Percentiles rank a stretch among this genome's conserved stretches.
phyloP scores from a whole-genome alignment of 2,888 invertebrate genomes.

The Gerosis bhagava region DNA sequence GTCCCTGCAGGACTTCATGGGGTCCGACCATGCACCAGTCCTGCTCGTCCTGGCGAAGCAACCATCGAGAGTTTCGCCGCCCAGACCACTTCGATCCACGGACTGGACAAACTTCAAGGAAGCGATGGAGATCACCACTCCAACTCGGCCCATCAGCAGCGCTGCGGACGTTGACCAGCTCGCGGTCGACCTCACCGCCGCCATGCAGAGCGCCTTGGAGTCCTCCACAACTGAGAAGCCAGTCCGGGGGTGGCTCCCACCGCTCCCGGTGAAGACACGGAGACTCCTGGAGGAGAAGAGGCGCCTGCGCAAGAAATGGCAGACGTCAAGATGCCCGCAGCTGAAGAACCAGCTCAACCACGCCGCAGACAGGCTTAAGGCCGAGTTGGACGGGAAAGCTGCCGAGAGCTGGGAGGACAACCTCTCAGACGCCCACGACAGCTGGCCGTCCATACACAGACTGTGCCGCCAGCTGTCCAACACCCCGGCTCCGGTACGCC shows the following conservation, averaged over 20 bases:
- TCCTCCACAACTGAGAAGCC: too few relatives aligned
- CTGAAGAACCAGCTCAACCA: too few relatives aligned
- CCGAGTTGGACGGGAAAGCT: slow-evolving; percentile 2
- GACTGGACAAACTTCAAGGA: background rate
- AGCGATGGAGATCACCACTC: slow-evolving; percentile 9
- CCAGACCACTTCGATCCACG: background rate
- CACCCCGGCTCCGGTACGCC: too few relatives aligned
- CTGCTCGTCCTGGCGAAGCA: slow-evolving; percentile 19
- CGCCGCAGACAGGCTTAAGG: too few relatives aligned
- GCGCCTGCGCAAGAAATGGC: slow-evolving; percentile 22
- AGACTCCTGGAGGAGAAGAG: too few relatives aligned
- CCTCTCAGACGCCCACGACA: slow-evolving; percentile 14
- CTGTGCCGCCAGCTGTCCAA: too few relatives aligned
- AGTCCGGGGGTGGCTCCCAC: too few relatives aligned
- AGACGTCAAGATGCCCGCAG: slow-evolving; percentile 13
- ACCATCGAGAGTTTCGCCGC: background rate
- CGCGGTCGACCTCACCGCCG: slow-evolving; percentile 6
- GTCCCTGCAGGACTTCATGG: slow-evolving; percentile 5
- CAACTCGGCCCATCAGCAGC: slow-evolving; percentile 11
- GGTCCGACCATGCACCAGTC: slow-evolving; percentile 21
- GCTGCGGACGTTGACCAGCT: slow-evolving; percentile 7
- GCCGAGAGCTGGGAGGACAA: slow-evolving; percentile 17
- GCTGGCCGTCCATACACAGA: background rate
- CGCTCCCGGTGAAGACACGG: slow-evolving; percentile 6
- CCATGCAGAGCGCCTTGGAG: too few relatives aligned